phyloP scores from a whole-genome alignment of 1,140 invertebrate species.

The Zaprionus davidi region DNA sequence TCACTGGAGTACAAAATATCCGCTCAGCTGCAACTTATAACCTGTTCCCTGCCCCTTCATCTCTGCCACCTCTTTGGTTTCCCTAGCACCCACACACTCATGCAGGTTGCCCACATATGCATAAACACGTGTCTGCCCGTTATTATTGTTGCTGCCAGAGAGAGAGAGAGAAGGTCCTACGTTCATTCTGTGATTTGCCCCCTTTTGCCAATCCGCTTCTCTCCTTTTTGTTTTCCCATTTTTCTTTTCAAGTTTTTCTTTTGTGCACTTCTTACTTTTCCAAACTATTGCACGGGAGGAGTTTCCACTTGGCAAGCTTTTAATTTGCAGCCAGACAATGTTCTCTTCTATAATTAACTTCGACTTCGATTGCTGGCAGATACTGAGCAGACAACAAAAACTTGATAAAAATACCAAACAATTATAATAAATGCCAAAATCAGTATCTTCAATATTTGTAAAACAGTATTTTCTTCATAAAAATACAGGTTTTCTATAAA shows the following conservation, averaged over 20 bases:
- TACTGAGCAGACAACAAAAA: neutral
- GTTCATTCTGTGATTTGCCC: conserved; percentile 21
- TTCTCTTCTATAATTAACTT: conserved; percentile 5
- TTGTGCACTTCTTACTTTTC: conserved; percentile 1
- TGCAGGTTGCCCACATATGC: conserved; percentile 55
- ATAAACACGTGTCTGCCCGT: conserved; percentile 60
- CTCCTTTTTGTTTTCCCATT: conserved; percentile 3
- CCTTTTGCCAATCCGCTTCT: neutral
- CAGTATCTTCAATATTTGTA: too few species aligned
- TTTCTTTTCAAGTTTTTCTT: conserved; percentile 16
- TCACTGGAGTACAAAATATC: conserved; percentile 72
- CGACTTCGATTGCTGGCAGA: neutral
- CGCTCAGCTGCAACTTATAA: conserved; percentile 72
- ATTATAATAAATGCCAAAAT: neutral
- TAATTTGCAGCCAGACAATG: conserved; percentile 1
- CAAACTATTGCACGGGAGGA: neutral
- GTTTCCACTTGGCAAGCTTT: neutral
- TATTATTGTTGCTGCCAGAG: conserved; percentile 36
- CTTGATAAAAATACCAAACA: neutral
- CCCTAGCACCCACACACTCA: conserved; percentile 10
- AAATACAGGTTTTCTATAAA: too few species aligned
- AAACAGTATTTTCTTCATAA: too few species aligned
- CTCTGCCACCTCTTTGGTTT: neutral
- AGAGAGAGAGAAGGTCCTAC: neutral
- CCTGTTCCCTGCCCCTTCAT: conserved; percentile 23